Evolutionary conservation across 2,797 vertebrate species (phyloP).

Genomic region (Epinephelus coioides): DNA sequence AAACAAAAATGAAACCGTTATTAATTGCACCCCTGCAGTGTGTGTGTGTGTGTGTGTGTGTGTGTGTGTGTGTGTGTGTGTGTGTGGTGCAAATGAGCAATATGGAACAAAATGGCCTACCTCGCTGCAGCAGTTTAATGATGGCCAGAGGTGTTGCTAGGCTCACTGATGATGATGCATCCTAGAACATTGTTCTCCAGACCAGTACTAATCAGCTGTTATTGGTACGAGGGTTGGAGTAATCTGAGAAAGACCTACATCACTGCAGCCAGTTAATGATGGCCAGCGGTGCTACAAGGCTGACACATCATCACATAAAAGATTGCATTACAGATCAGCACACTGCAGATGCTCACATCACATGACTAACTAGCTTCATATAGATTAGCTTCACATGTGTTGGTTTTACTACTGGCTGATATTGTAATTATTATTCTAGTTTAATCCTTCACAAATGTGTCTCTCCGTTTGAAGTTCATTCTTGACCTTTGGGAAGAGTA

Average conservation of each 20-base stretch:
- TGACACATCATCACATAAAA: constrained; percentile 58
- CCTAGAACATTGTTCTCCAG: constrained; percentile 75
- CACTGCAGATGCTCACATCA: constrained; percentile 58
- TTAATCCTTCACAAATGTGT: not conserved
- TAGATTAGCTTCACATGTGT: constrained; percentile 46
- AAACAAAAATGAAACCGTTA: constrained; percentile 48
- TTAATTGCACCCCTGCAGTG: constrained; percentile 46
- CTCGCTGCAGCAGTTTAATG: constrained; percentile 73
- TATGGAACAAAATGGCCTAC: constrained; percentile 61
- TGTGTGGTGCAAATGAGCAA: constrained; percentile 56
- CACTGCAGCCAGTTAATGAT: constrained; percentile 70
- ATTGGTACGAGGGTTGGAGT: constrained; percentile 60
- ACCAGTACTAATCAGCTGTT: constrained; percentile 78
- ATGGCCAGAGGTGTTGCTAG: constrained; percentile 76
- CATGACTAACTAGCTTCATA: constrained; percentile 23
- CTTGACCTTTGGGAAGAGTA: not conserved
- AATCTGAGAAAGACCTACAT: constrained; percentile 48
- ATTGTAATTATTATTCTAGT: constrained; percentile 6
- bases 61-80: constrained; percentile 32
- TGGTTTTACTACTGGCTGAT: constrained; percentile 21
- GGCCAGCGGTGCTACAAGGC: constrained; percentile 66
- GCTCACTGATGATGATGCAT: constrained; percentile 70
- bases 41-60: constrained; percentile 13
- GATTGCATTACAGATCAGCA: constrained; percentile 60
- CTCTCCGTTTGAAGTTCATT: constrained; percentile 1